Conservation (phyloP, 2,113 vertebrate genomes). For the Pseudorhombus dupliciocellatus region DNA sequence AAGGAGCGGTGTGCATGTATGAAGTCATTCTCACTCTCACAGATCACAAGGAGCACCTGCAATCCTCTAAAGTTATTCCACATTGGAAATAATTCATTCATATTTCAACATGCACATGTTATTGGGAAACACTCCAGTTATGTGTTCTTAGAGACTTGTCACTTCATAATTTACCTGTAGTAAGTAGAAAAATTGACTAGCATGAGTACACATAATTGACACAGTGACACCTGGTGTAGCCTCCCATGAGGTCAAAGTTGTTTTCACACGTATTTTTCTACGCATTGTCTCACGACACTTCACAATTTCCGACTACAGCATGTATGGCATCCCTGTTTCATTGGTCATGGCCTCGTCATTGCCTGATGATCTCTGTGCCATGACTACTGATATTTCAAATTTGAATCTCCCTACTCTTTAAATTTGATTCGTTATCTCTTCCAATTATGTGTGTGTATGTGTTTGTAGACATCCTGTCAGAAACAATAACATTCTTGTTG, state of each 20-base stretch:
- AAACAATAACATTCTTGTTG: constrained; percentile 35
- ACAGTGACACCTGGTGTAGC: neutral
- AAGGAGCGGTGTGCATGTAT: constrained; percentile 8
- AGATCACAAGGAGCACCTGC: neutral
- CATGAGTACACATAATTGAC: neutral
- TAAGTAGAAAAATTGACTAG: neutral
- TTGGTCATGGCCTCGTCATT: constrained; percentile 63
- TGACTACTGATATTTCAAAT: constrained; percentile 67
- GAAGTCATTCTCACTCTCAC: constrained; percentile 4
- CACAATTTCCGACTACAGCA: constrained; percentile 58
- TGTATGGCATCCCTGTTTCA: constrained; percentile 53
- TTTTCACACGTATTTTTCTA: constrained; percentile 8
- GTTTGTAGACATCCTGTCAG: neutral
- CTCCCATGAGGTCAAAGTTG: constrained; percentile 1
- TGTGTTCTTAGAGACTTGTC: neutral
- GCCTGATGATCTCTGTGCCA: constrained; percentile 65
- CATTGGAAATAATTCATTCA: constrained; percentile 1
- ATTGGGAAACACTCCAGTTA: neutral
- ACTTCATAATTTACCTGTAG: neutral
- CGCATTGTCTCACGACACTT: constrained; percentile 25
- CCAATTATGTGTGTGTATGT: constrained; percentile 2
- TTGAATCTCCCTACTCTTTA: constrained; percentile 53
- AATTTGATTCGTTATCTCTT: constrained; percentile 44
- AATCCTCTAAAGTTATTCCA: neutral
- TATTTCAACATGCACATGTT: neutral